A percentile compares a stretch with the other conserved stretches of the same genome.
phyloP scores from a whole-genome alignment of 2,797 vertebrate genomes.

The Artibeus lituratus region DNA sequence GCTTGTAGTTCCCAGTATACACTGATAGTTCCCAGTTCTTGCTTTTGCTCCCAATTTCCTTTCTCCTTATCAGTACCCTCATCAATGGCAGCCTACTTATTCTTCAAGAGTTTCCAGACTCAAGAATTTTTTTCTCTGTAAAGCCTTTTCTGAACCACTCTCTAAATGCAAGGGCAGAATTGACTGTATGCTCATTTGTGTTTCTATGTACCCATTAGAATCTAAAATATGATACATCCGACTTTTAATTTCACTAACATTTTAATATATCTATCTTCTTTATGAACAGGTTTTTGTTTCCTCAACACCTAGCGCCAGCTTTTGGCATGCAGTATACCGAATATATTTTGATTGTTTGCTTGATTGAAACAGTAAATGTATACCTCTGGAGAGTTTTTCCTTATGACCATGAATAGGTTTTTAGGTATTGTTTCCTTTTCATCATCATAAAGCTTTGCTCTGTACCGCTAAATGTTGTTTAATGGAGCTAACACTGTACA shows the following conservation, averaged over 20 bases:
- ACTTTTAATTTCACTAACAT: not conserved
- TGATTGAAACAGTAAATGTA: not conserved
- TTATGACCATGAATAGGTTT: not conserved
- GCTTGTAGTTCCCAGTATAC: not conserved
- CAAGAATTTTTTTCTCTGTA: not conserved
- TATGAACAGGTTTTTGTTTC: not conserved
- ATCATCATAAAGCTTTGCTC: not conserved
- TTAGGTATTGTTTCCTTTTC: slow-evolving; percentile 38
- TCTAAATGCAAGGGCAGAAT: not conserved
- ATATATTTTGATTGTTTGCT: not conserved
- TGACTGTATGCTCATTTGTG: not conserved
- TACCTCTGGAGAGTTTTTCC: not conserved
- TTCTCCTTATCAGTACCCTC: not conserved
- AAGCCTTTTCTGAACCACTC: not conserved
- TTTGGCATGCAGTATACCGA: not conserved
- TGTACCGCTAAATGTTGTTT: not conserved
- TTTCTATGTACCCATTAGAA: not conserved
- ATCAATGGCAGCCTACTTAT: not conserved
- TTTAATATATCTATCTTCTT: not conserved
- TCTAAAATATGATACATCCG: not conserved
- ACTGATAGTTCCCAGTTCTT: not conserved
- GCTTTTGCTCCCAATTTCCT: not conserved
- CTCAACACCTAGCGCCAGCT: not conserved
- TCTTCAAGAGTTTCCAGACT: not conserved
- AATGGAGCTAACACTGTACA: not conserved